A percentile compares a stretch with the other conserved stretches of the same genome.
phyloP scores from a whole-genome alignment of 2,113 vertebrate genomes.

The Ariopsis seemanni region DNA sequence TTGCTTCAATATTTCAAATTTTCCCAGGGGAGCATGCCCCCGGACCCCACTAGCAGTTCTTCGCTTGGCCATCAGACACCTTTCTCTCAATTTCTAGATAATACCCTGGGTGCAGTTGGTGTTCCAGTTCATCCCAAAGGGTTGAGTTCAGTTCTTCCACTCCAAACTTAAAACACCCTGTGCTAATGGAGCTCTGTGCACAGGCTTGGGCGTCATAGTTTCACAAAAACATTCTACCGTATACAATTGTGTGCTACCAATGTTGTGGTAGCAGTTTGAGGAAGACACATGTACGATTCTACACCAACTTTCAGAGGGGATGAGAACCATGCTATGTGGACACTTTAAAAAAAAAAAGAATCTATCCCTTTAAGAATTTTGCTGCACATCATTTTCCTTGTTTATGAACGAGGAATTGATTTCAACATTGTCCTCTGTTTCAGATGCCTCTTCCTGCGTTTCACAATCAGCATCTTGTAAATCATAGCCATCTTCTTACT shows the following conservation, averaged over 20 bases:
- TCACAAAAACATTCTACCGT: neutral
- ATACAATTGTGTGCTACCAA: neutral
- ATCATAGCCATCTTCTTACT: neutral
- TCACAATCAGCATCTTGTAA: neutral
- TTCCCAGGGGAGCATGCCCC: no score
- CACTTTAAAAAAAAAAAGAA: no score
- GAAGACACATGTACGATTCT: neutral
- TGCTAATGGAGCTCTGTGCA: neutral
- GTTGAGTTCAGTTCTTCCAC: neutral
- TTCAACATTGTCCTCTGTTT: neutral
- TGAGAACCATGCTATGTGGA: neutral
- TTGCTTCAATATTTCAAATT: no score
- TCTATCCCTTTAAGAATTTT: neutral
- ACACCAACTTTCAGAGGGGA: neutral
- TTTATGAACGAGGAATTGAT: neutral
- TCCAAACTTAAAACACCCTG: neutral
- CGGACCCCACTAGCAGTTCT: no score
- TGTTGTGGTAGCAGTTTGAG: neutral
- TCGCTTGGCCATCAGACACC: no score
- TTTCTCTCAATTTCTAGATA: no score
- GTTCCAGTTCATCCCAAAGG: neutral
- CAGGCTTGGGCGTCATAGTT: neutral
- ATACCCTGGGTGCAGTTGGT: no score
- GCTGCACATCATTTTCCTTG: neutral
- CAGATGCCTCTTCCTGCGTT: neutral